Conservation (phyloP, 35 echinoderm and acorn worm genomes). For the Eucidaris tribuloides region DNA sequence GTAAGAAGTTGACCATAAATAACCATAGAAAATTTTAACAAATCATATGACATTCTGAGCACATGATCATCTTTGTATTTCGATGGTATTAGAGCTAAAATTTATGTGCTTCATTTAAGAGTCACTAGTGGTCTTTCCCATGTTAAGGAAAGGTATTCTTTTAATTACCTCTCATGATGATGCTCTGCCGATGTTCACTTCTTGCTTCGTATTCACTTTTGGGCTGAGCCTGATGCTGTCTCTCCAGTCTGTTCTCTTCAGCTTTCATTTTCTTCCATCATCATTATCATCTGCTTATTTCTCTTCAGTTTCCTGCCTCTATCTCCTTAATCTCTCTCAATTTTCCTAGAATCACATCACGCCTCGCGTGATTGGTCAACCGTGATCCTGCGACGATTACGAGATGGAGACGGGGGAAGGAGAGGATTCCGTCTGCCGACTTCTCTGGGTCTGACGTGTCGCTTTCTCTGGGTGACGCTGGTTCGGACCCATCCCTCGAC, state of each 20-base stretch:
- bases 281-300: not conserved
- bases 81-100: no score
- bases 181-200: not conserved
- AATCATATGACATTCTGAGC: no score
- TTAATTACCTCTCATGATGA: slow-evolving; percentile 10
- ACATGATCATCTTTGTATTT: no score
- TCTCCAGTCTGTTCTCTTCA: not conserved
- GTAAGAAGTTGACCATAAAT: no score
- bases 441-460: not conserved
- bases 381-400: no score
- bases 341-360: no score
- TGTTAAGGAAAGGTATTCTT: not conserved
- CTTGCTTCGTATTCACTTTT: slow-evolving; percentile 7
- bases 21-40: no score
- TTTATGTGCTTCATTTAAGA: no score
- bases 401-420: not conserved
- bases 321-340: no score
- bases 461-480: slow-evolving; percentile 9
- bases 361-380: no score
- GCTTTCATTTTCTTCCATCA: not conserved
- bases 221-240: no score
- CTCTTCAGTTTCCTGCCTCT: slow-evolving; percentile 5
- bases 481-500: not conserved
- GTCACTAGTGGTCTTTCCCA: not conserved
- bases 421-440: not conserved